These are phyloP conservation scores for Dipodomys merriami DNA, from an alignment of 2,113 vertebrate species.

Conservation along the genomic window DNA sequence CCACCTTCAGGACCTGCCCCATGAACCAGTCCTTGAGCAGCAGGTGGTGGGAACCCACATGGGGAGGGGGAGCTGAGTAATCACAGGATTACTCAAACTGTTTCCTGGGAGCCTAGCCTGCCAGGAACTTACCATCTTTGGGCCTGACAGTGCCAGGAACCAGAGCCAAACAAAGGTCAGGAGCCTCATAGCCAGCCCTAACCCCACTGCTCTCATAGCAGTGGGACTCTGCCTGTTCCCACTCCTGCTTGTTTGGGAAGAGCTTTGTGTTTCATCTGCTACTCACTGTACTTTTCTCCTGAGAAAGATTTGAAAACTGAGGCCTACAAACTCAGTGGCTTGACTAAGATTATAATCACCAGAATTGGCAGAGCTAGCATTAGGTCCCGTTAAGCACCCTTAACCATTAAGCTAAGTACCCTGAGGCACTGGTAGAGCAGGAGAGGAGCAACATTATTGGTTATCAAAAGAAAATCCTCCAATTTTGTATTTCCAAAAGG, in stretches of 20 bases:
- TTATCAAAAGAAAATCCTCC: background rate
- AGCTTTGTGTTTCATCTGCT: no score
- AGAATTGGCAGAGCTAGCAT: no score
- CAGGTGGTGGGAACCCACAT: slow-evolving; percentile 68
- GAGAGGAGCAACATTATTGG: no score
- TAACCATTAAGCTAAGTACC: no score
- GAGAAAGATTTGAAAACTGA: background rate
- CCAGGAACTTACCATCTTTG: slow-evolving; percentile 77
- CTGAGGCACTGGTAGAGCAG: no score
- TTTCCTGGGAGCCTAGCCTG: slow-evolving; percentile 70
- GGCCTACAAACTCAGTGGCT: no score
- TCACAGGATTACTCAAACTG: slow-evolving; percentile 81
- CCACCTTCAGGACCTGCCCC: background rate
- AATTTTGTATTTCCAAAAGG: background rate
- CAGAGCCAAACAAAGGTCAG: slow-evolving; percentile 76
- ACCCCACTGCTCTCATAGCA: background rate
- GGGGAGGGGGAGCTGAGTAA: slow-evolving; percentile 79
- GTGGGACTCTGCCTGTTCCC: background rate
- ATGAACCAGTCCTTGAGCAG: background rate
- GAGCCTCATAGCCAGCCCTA: slow-evolving; percentile 6
- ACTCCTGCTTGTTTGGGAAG: background rate
- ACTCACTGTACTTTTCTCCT: background rate
- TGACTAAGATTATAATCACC: no score
- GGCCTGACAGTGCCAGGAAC: slow-evolving; percentile 77
- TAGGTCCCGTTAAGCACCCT: no score